Evolutionary conservation across 2,797 vertebrate species (phyloP), one percentile per base, ranked within the genome.

Genomic region (Crossoptilon crossoptilon): DNA sequence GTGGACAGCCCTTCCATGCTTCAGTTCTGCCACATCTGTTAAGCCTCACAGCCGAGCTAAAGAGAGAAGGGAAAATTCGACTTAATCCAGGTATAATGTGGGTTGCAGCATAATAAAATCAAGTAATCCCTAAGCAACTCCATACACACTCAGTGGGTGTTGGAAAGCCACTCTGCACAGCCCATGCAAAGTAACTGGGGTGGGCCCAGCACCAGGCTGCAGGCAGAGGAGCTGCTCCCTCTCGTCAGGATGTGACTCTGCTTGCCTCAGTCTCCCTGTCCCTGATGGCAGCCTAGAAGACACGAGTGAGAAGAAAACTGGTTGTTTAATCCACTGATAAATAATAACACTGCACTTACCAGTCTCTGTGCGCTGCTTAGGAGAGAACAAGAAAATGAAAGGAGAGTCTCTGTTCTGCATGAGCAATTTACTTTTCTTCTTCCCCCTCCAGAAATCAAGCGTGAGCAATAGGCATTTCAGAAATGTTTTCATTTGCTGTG

Each of bases 361-460:
- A 39, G 4, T 67, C 44, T 44, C 64, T 58, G 21, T 6, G 44
- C 51, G 43, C 48, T 35, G n/a, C 60, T 90, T 74, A 53, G 37
- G 44, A 69, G 24, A 53, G 49, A 89, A 88, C 9, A 16, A 78
- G 53, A 49, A 97, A 90, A 85, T 23, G 16, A 70, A 95, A 15
- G 6, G 37, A 22, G 19, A 41, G 55, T 63, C 37, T 35, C 0
- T 26, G 14, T 70, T 56, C 59, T 53, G 22, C 26, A 39, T 2
- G 3, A 77, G 46, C 24, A 6, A 10, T 43, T 72, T 77, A 37
- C 15, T 53, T 19, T 8, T 29, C 18, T 79, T 10, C 3, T 1
- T 9, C 8, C 5, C 46, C 24, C 35, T 22, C 43, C 66, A 48
- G 67, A 93, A 95, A 94, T 56, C 59, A 77, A 6, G 73, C 89